Percentiles rank a stretch among this genome's conserved stretches.
Evolutionary conservation across 2,797 vertebrate species (phyloP).

Genomic region (Percopsis omiscomaycus): DNA sequence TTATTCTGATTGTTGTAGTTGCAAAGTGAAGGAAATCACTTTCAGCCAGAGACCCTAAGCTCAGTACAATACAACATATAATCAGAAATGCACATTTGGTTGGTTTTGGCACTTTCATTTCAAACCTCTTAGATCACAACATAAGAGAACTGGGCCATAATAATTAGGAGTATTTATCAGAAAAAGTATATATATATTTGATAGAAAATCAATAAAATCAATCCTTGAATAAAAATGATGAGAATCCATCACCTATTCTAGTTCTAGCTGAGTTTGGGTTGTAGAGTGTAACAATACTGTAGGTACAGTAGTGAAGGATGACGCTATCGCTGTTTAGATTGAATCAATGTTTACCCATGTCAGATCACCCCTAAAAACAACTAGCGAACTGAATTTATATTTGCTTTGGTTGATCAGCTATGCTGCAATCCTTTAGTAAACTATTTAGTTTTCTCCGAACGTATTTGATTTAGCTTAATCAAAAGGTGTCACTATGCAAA

Average conservation of each 20-base stretch:
- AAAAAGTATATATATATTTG: background rate
- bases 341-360: no score
- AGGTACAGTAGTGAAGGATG: no score
- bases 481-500: background rate
- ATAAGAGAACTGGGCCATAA: background rate
- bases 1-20: background rate
- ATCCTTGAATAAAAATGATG: no score
- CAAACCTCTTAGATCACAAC: background rate
- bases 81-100: background rate
- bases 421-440: background rate
- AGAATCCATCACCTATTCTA: no score
- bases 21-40: background rate
- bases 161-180: background rate
- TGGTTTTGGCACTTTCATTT: background rate
- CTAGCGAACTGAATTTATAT: constrained; percentile 6
- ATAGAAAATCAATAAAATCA: background rate
- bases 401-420: constrained; percentile 18
- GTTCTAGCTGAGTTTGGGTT: no score
- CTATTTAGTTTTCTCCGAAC: background rate
- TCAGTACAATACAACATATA: background rate
- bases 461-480: background rate
- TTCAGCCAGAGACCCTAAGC: background rate
- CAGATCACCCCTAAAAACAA: constrained; percentile 3
- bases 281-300: no score
- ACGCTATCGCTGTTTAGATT: background rate